phyloP scores from a whole-genome alignment of 1,140 invertebrate species.

The Homarus americanus region DNA sequence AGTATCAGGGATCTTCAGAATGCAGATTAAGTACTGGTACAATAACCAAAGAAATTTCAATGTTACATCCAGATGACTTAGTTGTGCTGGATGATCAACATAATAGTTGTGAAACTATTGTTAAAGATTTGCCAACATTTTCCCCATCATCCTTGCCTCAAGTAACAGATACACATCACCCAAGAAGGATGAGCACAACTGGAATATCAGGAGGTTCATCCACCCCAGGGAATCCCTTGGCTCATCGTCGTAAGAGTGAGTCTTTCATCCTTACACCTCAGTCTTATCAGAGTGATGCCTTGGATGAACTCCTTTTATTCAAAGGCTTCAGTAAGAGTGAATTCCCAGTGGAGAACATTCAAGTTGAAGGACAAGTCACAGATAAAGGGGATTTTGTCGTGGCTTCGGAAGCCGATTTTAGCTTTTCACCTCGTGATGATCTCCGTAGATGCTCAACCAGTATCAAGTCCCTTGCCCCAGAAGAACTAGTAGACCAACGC shows the following conservation, averaged over 20 bases:
- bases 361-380: background rate
- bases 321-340: conserved; percentile 19
- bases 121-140: conserved; percentile 51
- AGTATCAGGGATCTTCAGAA: background rate
- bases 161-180: conserved; percentile 24
- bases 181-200: conserved; percentile 21
- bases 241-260: background rate
- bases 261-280: background rate
- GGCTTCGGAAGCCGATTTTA: conserved; percentile 63
- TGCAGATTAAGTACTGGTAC: conserved; percentile 54
- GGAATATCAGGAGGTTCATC: background rate
- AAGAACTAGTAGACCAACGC: conserved; percentile 48
- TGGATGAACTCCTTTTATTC: conserved; percentile 39
- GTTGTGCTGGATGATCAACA: conserved; percentile 39
- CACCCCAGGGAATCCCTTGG: no score
- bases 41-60: conserved; percentile 52
- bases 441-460: conserved; percentile 66
- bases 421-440: conserved; percentile 61
- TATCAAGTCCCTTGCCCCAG: conserved; percentile 49
- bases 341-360: background rate
- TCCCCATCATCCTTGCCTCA: conserved; percentile 36
- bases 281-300: conserved; percentile 33
- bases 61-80: conserved; percentile 54
- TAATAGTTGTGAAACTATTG: conserved; percentile 45
- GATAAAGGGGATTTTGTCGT: conserved; percentile 40